Percentiles rank a stretch among this genome's conserved stretches.
Conservation (phyloP, 2,888 invertebrate genomes). For the Chaetoderma sp. region DNA sequence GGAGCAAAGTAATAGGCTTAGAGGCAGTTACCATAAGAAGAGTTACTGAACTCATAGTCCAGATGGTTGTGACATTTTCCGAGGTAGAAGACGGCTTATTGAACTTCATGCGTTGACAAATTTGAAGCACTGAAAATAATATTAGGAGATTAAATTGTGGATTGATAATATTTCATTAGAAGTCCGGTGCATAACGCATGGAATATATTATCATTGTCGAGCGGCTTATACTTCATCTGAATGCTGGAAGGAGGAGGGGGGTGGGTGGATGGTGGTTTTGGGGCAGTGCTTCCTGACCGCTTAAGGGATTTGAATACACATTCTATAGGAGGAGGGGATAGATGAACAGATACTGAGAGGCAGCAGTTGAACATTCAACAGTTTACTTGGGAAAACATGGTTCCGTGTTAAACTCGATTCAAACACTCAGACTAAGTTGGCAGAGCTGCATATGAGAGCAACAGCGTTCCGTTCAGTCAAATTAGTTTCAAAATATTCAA, state of each 20-base stretch:
- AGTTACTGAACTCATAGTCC: constrained; percentile 30
- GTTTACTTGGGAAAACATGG: too few species aligned
- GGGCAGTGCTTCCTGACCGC: constrained; percentile 19
- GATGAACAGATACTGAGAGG: background rate
- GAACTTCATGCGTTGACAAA: constrained; percentile 33
- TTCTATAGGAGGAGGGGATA: too few species aligned
- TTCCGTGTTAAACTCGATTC: too few species aligned
- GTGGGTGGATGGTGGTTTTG: too few species aligned
- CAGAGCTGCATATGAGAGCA: too few species aligned
- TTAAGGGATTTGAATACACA: too few species aligned
- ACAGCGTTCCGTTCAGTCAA: too few species aligned
- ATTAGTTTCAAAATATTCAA: too few species aligned
- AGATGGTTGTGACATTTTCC: constrained; percentile 29
- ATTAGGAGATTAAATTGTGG: constrained; percentile 30
- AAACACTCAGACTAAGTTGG: too few species aligned
- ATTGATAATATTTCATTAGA: constrained; percentile 9
- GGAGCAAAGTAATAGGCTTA: constrained; percentile 5
- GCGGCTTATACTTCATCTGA: constrained; percentile 33
- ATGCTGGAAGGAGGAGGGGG: too few species aligned
- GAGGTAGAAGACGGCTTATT: constrained; percentile 31
- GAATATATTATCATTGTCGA: constrained; percentile 34
- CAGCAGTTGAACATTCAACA: too few species aligned
- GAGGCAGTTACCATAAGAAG: constrained; percentile 18
- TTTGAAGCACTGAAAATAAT: constrained; percentile 18
- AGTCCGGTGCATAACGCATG: constrained; percentile 21